Evolutionary conservation across 2,113 vertebrate genomes (phyloP).

Genomic region (Strigops habroptila): DNA sequence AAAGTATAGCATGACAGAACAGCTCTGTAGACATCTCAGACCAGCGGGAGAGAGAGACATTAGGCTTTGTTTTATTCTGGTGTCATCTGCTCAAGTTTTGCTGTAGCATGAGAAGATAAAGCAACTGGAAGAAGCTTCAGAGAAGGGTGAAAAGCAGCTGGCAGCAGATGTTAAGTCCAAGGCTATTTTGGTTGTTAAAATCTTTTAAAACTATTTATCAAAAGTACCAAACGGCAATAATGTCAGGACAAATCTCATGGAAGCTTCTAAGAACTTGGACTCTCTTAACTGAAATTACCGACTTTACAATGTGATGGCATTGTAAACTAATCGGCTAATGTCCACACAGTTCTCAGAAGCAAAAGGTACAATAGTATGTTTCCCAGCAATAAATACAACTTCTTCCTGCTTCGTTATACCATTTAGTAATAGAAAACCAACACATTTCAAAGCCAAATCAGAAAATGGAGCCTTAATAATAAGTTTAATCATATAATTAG

Average conservation of each 20-base stretch:
- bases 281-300: not conserved
- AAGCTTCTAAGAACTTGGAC: not conserved
- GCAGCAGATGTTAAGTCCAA: not conserved
- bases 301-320: not conserved
- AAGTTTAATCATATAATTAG: conserved; percentile 14
- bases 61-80: conserved; percentile 31
- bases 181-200: not conserved
- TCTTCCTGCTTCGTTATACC: not conserved
- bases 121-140: conserved; percentile 38
- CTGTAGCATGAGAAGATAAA: conserved; percentile 32
- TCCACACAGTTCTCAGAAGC: not conserved
- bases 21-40: not conserved
- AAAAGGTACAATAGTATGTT: not conserved
- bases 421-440: not conserved
- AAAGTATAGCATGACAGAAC: not conserved
- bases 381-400: not conserved
- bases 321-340: not conserved
- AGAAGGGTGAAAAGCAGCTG: conserved; percentile 49
- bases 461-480: not conserved
- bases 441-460: not conserved
- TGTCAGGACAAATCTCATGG: not conserved
- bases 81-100: conserved; percentile 46
- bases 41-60: not conserved
- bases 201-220: not conserved
- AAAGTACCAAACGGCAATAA: not conserved